Conservation (phyloP, 1,140 invertebrate genomes). For the Drosophila guanche region DNA sequence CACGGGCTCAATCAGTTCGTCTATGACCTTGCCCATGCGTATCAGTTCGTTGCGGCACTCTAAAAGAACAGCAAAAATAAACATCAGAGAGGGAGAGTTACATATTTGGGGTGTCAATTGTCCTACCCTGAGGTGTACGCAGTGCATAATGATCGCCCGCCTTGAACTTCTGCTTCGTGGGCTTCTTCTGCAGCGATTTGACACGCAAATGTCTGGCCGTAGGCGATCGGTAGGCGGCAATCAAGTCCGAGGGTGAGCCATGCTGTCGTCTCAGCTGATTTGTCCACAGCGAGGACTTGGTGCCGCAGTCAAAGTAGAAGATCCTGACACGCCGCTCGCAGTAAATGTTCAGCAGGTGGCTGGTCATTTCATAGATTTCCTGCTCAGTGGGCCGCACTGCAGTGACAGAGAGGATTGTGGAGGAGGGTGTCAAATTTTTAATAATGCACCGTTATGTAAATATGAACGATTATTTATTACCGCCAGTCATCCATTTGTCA, state of each 20-base stretch:
- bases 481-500: constrained; percentile 76
- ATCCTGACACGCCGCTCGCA: constrained; percentile 66
- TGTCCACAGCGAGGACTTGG: constrained; percentile 62
- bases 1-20: constrained; percentile 66
- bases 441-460: constrained; percentile 66
- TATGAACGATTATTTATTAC: constrained; percentile 78
- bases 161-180: constrained; percentile 48
- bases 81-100: neutral
- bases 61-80: constrained; percentile 5
- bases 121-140: constrained; percentile 71
- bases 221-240: constrained; percentile 65
- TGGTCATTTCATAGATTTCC: constrained; percentile 70
- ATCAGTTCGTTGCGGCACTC: constrained; percentile 76
- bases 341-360: constrained; percentile 67
- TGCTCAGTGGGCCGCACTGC: constrained; percentile 69
- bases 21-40: constrained; percentile 76
- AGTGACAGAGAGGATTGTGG: neutral
- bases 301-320: constrained; percentile 70
- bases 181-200: constrained; percentile 30
- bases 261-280: constrained; percentile 65
- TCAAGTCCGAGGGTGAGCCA: constrained; percentile 63
- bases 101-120: no score
- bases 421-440: constrained; percentile 65
- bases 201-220: constrained; percentile 56
- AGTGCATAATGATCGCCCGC: constrained; percentile 74